phyloP scores from a whole-genome alignment of 1,140 invertebrate genomes.

The Homarus americanus region DNA sequence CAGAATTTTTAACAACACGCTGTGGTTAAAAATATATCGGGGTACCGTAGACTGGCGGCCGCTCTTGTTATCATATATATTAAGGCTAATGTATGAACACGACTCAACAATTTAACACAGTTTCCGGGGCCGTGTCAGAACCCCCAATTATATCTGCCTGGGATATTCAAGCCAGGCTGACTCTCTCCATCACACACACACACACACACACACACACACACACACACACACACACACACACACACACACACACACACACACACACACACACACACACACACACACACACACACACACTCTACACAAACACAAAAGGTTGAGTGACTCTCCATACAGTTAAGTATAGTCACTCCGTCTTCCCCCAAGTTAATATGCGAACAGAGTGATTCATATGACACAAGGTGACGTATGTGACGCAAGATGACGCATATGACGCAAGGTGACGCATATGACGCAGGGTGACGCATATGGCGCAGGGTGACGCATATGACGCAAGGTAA shows the following conservation, averaged over 20 bases:
- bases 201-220: background rate
- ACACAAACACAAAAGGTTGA: background rate
- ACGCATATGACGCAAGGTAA: background rate
- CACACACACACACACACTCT: background rate
- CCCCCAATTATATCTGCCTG: background rate
- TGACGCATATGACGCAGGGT: background rate
- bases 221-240: background rate
- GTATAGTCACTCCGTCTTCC: background rate
- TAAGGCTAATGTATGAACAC: background rate
- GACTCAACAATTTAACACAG: background rate
- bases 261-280: no score
- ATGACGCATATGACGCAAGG: background rate
- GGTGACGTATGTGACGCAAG: background rate
- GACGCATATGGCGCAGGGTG: no score
- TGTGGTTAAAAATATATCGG: no score
- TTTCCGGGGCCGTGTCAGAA: background rate
- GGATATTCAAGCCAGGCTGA: no score
- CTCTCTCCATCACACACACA: background rate
- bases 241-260: background rate
- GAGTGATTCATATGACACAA: background rate
- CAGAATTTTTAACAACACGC: no score
- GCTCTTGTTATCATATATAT: background rate
- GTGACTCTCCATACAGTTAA: background rate
- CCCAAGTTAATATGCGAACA: no score
- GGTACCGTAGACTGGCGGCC: no score